Base-by-base conservation (phyloP, 2,888 invertebrate genomes). In the Perdita meconis region DNA sequence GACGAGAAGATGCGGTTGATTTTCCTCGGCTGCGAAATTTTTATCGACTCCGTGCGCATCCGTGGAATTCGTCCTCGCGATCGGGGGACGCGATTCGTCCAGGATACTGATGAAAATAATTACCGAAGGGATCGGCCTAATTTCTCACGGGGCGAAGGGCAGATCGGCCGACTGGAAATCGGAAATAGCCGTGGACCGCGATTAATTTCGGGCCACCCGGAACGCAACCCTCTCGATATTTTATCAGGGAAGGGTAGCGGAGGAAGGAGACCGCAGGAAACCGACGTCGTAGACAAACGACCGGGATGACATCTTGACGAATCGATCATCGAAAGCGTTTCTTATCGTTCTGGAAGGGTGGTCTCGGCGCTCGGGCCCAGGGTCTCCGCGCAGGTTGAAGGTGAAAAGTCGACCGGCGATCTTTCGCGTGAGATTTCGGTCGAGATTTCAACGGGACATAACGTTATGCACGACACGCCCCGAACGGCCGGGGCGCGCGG, bases 371-470 rank as follows among this genome's bases (percentile, higher is more conserved):
- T 19, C 22, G 4, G 13, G 24, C n/a, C n/a, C 30, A 24, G 16
- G 60, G 61, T 73, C 66, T 36, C 55, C 44, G 53, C 56, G 50
- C 70, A 59, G 63, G 56, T 76, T 72, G 76, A 80, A 78, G 84
- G 78, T 86, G 86, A 85, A 81, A 84, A 75, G 82, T 86, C 68
- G 80, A 68, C 50, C 42, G 36, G 55, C 72, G 85, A 85, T 85
- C 65, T 50, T n/a, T 84, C 80, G 85, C 84, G 84, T 84, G 86
- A 86, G 85, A 85, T 85, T 85, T 68, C 53, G 44, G 40, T 0
- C 30, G 63, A 24, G 78, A 68, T 70, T 77, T 64, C 66, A 36
- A 42, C 69, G 73, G 59, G 71, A 74, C 56, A 26, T 75, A 63
- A 76, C 55, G 51, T 69, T 65, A 71, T 64, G 76, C 72, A 38